These are phyloP conservation scores for Tetramorium bicarinatum DNA, from an alignment of 2,888 invertebrate species.

Conservation along the genomic window DNA sequence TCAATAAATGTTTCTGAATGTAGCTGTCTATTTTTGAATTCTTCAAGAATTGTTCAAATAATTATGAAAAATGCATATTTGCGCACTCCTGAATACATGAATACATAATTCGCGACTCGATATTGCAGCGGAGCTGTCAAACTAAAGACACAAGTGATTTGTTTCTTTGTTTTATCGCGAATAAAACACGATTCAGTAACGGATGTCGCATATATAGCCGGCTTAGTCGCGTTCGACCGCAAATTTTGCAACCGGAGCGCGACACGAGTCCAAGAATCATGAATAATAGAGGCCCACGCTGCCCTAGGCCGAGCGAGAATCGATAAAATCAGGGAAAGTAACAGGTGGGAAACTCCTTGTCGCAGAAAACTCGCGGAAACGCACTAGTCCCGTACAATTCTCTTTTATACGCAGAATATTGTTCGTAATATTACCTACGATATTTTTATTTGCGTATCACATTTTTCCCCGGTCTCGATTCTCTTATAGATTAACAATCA, in stretches of 20 bases:
- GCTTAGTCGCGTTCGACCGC: conserved; percentile 38
- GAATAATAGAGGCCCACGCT: conserved; percentile 66
- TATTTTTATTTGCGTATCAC: background rate
- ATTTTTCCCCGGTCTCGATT: background rate
- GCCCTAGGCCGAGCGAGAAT: conserved; percentile 49
- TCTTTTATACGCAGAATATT: conserved; percentile 6
- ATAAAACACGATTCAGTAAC: background rate
- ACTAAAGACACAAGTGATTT: background rate
- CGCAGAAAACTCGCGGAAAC: conserved; percentile 11
- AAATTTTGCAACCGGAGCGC: conserved; percentile 49
- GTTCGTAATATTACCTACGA: background rate
- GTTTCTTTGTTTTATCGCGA: background rate
- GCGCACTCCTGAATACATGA: background rate
- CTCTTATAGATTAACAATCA: background rate
- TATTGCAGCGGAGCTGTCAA: background rate
- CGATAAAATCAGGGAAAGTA: conserved; percentile 66
- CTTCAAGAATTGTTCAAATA: too few relatives aligned
- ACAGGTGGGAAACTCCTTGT: conserved; percentile 64
- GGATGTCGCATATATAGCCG: conserved; percentile 48
- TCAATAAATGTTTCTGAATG: too few relatives aligned
- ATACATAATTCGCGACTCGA: background rate
- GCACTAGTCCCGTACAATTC: background rate
- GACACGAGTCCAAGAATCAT: conserved; percentile 51
- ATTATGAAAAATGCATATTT: background rate
- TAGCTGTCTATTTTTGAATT: too few relatives aligned